Percentiles rank a stretch among this genome's conserved stretches.
phyloP scores from a whole-genome alignment of 23 tunicate genomes.

The Styela clava region DNA sequence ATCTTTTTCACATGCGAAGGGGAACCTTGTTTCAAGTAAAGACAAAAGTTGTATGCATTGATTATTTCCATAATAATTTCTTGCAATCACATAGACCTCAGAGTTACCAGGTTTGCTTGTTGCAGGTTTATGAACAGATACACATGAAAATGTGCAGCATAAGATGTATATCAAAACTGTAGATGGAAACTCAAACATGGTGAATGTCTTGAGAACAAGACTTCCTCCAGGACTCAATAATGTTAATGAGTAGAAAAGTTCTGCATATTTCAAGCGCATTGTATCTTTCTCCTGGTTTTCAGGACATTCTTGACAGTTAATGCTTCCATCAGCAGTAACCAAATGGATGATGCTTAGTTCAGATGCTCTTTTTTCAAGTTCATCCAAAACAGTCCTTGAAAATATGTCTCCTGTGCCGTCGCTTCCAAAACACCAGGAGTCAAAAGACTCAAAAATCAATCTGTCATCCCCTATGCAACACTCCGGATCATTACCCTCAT shows the following conservation, averaged over 20 bases:
- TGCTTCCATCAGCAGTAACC: conserved; percentile 85
- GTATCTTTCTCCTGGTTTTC: conserved; percentile 63
- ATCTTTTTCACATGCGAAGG: conserved; percentile 6
- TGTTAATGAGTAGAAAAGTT: conserved; percentile 40
- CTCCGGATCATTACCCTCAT: conserved; percentile 83
- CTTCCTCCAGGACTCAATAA: conserved; percentile 46
- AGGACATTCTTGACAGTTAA: conserved; percentile 70
- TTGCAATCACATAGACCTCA: conserved; percentile 83
- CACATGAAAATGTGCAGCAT: conserved; percentile 41
- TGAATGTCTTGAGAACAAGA: conserved; percentile 81
- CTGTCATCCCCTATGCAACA: conserved; percentile 83
- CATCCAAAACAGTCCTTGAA: conserved; percentile 21
- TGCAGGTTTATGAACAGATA: conserved; percentile 65
- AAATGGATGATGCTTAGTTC: conserved; percentile 13
- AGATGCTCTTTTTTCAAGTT: conserved; percentile 23
- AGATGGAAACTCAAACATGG: conserved; percentile 71
- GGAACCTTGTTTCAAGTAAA: conserved; percentile 22
- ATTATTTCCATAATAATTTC: conserved; percentile 38
- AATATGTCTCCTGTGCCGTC: conserved; percentile 93
- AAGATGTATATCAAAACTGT: conserved; percentile 50
- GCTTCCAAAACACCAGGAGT: conserved; percentile 84
- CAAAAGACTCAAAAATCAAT: conserved; percentile 54
- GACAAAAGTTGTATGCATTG: conserved; percentile 4
- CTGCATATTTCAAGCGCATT: conserved; percentile 56
- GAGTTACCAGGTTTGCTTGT: conserved; percentile 94